These are phyloP conservation scores for Notarius quadriscutis DNA, from an alignment of 2,113 vertebrate species.

Conservation along the genomic window DNA sequence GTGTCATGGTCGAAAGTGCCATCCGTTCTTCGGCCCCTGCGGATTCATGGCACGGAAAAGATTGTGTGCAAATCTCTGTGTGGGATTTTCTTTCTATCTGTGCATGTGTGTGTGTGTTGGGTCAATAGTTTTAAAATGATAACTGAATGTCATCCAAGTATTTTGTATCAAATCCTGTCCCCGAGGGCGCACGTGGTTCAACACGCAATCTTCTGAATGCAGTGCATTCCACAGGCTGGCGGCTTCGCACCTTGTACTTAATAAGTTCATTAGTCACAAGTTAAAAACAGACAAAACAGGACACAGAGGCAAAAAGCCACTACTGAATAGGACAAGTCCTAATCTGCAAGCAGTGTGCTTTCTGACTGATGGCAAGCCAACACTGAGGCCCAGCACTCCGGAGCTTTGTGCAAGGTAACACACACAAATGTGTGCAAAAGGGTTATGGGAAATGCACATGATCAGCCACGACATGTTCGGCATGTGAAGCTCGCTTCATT, in stretches of 20 bases:
- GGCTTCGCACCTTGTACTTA: slow-evolving; percentile 47
- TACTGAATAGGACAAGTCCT: slow-evolving; percentile 67
- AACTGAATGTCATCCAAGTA: slow-evolving; percentile 43
- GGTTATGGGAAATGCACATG: not conserved
- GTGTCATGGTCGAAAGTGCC: slow-evolving; percentile 63
- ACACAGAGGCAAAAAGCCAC: slow-evolving; percentile 40
- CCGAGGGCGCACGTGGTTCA: slow-evolving; percentile 22
- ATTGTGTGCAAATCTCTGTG: not conserved
- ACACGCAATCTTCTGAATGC: slow-evolving; percentile 24
- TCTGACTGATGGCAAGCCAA: slow-evolving; percentile 59
- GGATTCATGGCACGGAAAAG: slow-evolving; percentile 47
- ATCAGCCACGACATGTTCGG: not conserved
- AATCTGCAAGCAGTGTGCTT: slow-evolving; percentile 67
- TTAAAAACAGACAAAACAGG: slow-evolving; percentile 52
- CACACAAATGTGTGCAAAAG: not conserved
- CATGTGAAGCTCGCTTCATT: not conserved
- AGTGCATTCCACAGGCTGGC: slow-evolving; percentile 34
- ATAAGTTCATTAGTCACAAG: slow-evolving; percentile 50
- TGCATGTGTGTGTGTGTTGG: slow-evolving; percentile 31
- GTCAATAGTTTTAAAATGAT: slow-evolving; percentile 34
- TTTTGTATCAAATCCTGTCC: slow-evolving; percentile 40
- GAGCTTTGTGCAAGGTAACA: slow-evolving; percentile 58
- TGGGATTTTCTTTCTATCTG: not conserved
- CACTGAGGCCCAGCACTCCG: slow-evolving; percentile 62
- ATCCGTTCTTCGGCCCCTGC: slow-evolving; percentile 53